Evolutionary conservation across 2,888 invertebrate genomes (phyloP).

Genomic region (Ormia ochracea): DNA sequence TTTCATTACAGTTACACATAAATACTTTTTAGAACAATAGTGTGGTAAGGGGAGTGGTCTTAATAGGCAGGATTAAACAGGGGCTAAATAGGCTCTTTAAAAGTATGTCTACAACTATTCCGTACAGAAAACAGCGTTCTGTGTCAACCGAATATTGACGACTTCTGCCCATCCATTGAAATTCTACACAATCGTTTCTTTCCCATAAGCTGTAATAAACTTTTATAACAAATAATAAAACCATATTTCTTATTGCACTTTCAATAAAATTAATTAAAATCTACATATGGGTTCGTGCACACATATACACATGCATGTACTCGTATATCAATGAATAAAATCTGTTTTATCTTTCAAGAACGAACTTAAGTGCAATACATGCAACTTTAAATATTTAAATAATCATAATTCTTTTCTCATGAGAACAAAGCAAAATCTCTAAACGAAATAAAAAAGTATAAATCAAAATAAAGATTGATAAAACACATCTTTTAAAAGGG

Average conservation of each 20-base stretch:
- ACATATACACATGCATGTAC: too few species aligned
- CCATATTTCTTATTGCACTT: neutral
- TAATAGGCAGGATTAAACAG: too few species aligned
- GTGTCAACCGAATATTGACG: neutral
- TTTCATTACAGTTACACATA: too few species aligned
- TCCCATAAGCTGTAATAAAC: neutral
- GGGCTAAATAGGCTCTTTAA: too few species aligned
- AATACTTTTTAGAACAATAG: too few species aligned
- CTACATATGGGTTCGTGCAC: too few species aligned
- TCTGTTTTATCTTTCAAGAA: neutral
- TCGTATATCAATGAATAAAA: too few species aligned
- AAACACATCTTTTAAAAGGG: slow-evolving; percentile 30
- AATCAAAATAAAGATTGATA: slow-evolving; percentile 48
- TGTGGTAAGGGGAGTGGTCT: too few species aligned
- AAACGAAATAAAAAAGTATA: slow-evolving; percentile 25
- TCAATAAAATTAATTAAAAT: slow-evolving; percentile 33
- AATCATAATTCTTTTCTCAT: slow-evolving; percentile 8
- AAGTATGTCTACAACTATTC: too few species aligned
- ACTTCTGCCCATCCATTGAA: neutral
- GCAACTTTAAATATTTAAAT: slow-evolving; percentile 39
- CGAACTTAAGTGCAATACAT: neutral
- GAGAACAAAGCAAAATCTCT: slow-evolving; percentile 21
- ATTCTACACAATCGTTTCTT: neutral
- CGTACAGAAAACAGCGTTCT: too few species aligned
- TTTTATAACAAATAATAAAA: neutral